phyloP scores from a whole-genome alignment of 2,888 invertebrate species.

The Platypus cylindrus region DNA sequence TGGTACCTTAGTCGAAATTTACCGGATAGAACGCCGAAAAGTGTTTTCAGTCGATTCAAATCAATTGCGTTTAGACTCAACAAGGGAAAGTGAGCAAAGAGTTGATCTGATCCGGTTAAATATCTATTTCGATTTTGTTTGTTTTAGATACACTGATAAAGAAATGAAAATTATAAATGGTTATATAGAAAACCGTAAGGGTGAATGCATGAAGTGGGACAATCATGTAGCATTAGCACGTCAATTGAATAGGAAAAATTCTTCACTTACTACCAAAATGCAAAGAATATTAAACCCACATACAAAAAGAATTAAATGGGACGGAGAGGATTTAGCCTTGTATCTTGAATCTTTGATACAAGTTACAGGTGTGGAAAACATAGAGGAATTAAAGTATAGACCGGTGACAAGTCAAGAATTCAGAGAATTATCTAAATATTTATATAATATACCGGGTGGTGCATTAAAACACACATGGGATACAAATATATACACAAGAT shows the following conservation, averaged over 20 bases:
- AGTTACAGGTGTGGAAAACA: slow-evolving; percentile 12
- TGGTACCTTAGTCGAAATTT: slow-evolving; percentile 18
- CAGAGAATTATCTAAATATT: slow-evolving; percentile 16
- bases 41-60: slow-evolving; percentile 19
- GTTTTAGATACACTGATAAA: slow-evolving; percentile 17
- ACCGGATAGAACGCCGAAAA: slow-evolving; percentile 15
- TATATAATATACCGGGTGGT: slow-evolving; percentile 15
- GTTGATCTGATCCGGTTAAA: slow-evolving; percentile 2
- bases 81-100: slow-evolving; percentile 17
- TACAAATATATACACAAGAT: slow-evolving; percentile 16
- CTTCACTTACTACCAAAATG: slow-evolving; percentile 13
- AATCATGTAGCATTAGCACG: slow-evolving; percentile 13
- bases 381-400: slow-evolving; percentile 16
- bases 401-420: slow-evolving; percentile 16
- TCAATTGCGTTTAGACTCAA: slow-evolving; percentile 8
- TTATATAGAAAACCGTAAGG: slow-evolving; percentile 15
- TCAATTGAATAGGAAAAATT: slow-evolving; percentile 14
- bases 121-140: not conserved
- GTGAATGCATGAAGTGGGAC: slow-evolving; percentile 1
- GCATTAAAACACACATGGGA: slow-evolving; percentile 18
- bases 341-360: slow-evolving; percentile 17
- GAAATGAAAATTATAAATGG: no score
- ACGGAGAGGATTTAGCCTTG: slow-evolving; percentile 8
- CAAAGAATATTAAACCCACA: slow-evolving; percentile 2
- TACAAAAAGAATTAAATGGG: slow-evolving; percentile 14